Evolutionary conservation across 2,888 invertebrate genomes (phyloP), one percentile per base, ranked within the genome.

Genomic region (Diaphora mendica): DNA sequence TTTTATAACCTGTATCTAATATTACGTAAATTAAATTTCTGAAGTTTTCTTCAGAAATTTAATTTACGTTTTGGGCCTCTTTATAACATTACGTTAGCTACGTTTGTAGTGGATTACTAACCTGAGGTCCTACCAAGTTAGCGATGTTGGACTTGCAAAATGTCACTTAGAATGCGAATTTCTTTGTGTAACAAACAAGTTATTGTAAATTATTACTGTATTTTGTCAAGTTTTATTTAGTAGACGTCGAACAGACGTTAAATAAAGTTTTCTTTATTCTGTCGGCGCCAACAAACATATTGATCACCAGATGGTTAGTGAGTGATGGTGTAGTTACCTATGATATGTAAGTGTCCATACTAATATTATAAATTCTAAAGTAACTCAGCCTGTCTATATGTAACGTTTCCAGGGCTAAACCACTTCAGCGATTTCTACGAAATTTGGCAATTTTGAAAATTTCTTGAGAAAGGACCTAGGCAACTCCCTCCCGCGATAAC

Each of bases 121-220:
- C 69, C n/a, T 55, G 59, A 65, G 17, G 42, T n/a, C 15, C 42
- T 44, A 59, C 44, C 23, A 69, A 74, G 75, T 78, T 81, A 71
- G 67, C 72, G 71, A 73, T 71, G 71, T 69, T 72, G 64, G 69
- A 64, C 72, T 69, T 59, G 72, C 72, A 74, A 74, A 64, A 69
- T 74, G 74, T 72, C 71, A 74, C 71, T 71, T 74, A 30, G 64
- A 42, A 51, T 44, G 33, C 33, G 39, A 64, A 71, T 68, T 71
- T 71, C 68, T 74, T 74, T 73, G 64, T 33, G 69, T 70, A 59
- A 26, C 33, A 55, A 73, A 70, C 67, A 68, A 72, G n/a, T 67
- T 70, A 48, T 35, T 30, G 39, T 42, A 70, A 44, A 65, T 70
- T 55, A 64, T 65, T 51, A 13, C 51, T 64, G 72, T 39, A 51